Evolutionary conservation across 35 echinoderm and acorn worm genomes (phyloP).

Genomic region (Apostichopus californicus): DNA sequence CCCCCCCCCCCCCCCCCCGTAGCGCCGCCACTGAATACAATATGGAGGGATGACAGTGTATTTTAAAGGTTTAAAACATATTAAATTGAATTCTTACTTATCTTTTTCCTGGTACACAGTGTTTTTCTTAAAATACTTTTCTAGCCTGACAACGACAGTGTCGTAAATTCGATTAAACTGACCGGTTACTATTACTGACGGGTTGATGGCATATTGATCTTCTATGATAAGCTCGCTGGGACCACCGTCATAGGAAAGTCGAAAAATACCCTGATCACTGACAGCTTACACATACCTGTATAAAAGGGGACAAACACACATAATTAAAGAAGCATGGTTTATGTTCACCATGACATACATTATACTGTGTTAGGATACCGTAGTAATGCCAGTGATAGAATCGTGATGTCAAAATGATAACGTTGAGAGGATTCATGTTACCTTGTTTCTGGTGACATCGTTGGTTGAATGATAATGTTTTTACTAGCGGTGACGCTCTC

Average conservation of each 20-base stretch:
- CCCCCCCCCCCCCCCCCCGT: no score
- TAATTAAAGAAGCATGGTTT: neutral
- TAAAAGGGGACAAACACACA: no score
- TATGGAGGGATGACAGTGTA: no score
- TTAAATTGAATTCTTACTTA: no score
- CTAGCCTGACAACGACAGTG: no score
- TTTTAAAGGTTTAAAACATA: no score
- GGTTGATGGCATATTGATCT: neutral
- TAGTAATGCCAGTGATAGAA: no score
- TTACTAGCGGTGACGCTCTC: neutral
- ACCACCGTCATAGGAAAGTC: slow-evolving; percentile 23
- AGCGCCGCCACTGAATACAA: no score
- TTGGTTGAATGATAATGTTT: slow-evolving; percentile 23
- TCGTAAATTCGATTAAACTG: neutral
- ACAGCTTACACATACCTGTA: neutral
- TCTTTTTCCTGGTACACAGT: no score
- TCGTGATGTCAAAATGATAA: neutral
- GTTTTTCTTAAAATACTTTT: no score
- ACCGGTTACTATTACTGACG: neutral
- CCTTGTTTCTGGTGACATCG: neutral
- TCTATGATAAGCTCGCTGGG: neutral
- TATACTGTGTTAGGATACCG: no score
- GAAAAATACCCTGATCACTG: neutral
- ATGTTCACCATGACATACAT: neutral
- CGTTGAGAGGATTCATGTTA: neutral